Base-by-base conservation (phyloP, 2,888 invertebrate genomes). In the Beris morrisii region DNA sequence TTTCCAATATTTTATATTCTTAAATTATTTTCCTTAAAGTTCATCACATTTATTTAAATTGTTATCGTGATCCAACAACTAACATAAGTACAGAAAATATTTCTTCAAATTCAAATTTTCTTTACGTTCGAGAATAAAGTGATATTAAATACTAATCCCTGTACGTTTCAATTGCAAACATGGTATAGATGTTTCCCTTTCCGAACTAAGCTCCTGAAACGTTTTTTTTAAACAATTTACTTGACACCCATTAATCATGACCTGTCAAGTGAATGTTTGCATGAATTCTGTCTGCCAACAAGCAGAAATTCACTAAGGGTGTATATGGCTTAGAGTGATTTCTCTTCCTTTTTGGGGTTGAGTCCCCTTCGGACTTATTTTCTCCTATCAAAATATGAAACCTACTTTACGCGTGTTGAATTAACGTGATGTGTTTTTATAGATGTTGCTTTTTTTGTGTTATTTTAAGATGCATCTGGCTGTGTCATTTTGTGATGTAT, bases 181-280 rank as follows among this genome's bases (percentile, higher is more conserved):
- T 38, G 43, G 15, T 43, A 61, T 50, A 30, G 61, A 38, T 28
- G 38, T 32, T 50, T 61, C 38, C 61, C 61, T 30, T 9, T 38
- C 28, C 44, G 45, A 30, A 38, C 32, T 12, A 56, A 15, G 13
- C 43, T 43, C 15, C 56, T 56, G 5, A 6, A 28, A 30, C 45
- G n/a, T 58, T 55, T 64, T 69, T 71, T 71, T 70, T 71, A 72
- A 71, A 73, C 73, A 74, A 73, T 73, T 74, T 71, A 76, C 78
- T 76, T 80, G 81, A 81, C 81, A 80, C 78, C 80, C 81, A 80
- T 80, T 80, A 80, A 80, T 80, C 80, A 80, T 81, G 78, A 76
- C 75, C 81, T 80, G 80, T 79, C 81, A 80, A 61, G 67, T 48
- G 67, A 69, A 71, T 70, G 64, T 70, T 70, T 71, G 71, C 70